phyloP scores from a whole-genome alignment of 2,888 invertebrate species.

The Iselma pallidipennis region DNA sequence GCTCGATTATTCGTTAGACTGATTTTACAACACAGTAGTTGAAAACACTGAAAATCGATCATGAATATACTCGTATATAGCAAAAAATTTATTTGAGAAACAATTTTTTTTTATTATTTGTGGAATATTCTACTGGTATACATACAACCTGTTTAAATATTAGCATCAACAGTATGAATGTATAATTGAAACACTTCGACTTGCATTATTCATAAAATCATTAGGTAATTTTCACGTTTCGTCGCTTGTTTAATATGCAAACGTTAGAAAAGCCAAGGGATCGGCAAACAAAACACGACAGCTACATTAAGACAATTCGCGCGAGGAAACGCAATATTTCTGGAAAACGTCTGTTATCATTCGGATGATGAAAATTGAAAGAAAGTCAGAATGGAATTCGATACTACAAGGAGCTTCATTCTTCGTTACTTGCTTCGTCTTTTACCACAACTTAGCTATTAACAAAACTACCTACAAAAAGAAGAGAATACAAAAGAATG shows the following conservation, averaged over 20 bases:
- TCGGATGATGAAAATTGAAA: conserved; percentile 3
- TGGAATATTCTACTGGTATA: too few species aligned
- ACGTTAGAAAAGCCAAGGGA: conserved; percentile 15
- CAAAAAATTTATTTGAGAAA: too few species aligned
- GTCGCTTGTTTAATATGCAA: conserved; percentile 34
- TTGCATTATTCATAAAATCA: conserved; percentile 44
- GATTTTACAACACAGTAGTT: too few species aligned
- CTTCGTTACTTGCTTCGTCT: neutral
- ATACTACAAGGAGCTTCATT: neutral
- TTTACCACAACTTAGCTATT: conserved; percentile 11
- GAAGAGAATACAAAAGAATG: neutral
- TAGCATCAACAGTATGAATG: conserved; percentile 30
- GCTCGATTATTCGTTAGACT: too few species aligned
- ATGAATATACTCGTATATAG: too few species aligned
- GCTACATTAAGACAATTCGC: conserved; percentile 6
- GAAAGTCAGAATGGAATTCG: neutral
- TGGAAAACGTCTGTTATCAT: conserved; percentile 6
- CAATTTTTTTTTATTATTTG: too few species aligned
- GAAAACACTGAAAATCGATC: too few species aligned
- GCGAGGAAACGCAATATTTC: conserved; percentile 5
- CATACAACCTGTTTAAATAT: conserved; percentile 24
- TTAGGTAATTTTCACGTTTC: conserved; percentile 42
- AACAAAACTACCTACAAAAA: conserved; percentile 5
- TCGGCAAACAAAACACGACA: conserved; percentile 16
- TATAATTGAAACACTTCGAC: conserved; percentile 34